These are phyloP conservation scores for Gymnothorax javanicus DNA, from an alignment of 2,797 vertebrate genomes.

Conservation along the genomic window DNA sequence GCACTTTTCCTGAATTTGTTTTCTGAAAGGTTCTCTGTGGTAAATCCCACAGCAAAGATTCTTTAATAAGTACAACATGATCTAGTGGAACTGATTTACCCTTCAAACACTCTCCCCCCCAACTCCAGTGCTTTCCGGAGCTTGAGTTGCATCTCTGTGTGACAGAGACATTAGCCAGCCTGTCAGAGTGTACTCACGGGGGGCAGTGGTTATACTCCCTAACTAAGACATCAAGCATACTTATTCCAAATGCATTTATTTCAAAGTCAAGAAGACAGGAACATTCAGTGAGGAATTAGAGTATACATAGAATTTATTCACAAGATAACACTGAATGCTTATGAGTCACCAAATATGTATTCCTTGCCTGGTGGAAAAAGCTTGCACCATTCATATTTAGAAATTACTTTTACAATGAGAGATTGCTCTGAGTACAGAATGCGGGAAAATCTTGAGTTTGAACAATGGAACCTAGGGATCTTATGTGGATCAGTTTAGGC, in stretches of 20 bases:
- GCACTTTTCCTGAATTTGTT: neutral
- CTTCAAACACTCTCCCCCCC: neutral
- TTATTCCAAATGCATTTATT: slow-evolving; percentile 8
- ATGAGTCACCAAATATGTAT: neutral
- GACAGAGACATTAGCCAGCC: slow-evolving; percentile 18
- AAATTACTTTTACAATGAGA: neutral
- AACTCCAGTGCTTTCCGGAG: neutral
- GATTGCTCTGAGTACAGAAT: neutral
- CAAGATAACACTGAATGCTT: neutral
- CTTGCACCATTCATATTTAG: neutral
- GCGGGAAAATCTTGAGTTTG: neutral
- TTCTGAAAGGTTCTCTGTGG: neutral
- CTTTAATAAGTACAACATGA: neutral
- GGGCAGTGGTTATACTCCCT: neutral
- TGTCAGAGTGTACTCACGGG: neutral
- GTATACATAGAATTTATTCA: neutral
- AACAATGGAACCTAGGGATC: neutral
- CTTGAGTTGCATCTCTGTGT: neutral
- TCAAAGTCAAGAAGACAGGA: slow-evolving; percentile 10
- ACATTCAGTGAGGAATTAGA: neutral
- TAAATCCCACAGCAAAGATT: neutral
- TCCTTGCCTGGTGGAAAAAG: neutral
- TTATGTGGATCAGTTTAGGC: neutral
- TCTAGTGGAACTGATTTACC: neutral
- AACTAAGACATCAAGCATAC: slow-evolving; percentile 12